Conservation (phyloP, 2,113 vertebrate genomes). For the Sylvilagus bachmani region DNA sequence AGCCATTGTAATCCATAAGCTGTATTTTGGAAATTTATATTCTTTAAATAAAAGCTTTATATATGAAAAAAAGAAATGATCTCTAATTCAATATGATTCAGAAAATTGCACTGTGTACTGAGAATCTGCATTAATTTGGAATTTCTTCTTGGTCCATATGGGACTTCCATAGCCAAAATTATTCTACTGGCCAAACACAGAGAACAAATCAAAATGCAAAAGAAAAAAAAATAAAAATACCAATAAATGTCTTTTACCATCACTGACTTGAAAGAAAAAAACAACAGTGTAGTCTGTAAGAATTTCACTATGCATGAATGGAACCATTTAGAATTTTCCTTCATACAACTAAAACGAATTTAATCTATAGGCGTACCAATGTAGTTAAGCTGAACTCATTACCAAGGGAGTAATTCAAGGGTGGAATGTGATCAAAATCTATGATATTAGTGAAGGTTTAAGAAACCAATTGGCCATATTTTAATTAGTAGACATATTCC, state of each 20-base stretch:
- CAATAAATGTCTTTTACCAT: background rate
- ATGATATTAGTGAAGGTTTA: background rate
- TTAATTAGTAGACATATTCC: conserved; percentile 45
- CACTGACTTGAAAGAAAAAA: background rate
- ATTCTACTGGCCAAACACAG: background rate
- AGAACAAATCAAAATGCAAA: background rate
- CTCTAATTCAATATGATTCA: conserved; percentile 8
- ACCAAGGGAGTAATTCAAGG: background rate
- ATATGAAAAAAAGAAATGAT: no score
- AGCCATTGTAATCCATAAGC: no score
- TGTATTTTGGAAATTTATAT: no score
- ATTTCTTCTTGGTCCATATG: background rate
- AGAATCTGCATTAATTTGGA: background rate
- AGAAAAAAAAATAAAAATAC: background rate
- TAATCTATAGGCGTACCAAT: background rate
- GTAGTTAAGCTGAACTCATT: background rate
- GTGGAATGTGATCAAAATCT: background rate
- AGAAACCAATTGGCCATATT: background rate
- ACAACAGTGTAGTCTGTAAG: background rate
- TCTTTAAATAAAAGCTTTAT: no score
- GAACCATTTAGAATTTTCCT: background rate
- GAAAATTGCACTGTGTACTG: background rate
- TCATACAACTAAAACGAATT: background rate
- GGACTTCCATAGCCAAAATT: background rate
- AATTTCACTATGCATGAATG: background rate